phyloP scores from a whole-genome alignment of 2,888 invertebrate species.

The Steinernema carpocapsae region DNA sequence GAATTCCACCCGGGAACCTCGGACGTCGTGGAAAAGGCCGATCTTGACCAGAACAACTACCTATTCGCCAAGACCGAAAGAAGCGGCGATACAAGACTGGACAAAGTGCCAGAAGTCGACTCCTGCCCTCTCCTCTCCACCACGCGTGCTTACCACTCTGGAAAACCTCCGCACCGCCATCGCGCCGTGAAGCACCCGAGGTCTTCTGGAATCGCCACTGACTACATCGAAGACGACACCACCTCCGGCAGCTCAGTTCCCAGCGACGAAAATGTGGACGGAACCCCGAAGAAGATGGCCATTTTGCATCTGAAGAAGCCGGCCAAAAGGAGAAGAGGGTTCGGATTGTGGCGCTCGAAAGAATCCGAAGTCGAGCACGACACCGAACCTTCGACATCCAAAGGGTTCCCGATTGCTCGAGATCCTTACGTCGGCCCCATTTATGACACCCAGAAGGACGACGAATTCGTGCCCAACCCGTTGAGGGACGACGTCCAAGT shows the following conservation, averaged over 20 bases:
- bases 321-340: not conserved
- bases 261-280: too few species aligned
- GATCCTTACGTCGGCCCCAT: conserved; percentile 43
- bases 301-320: conserved; percentile 17
- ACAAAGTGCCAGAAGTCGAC: conserved; percentile 32
- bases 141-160: conserved; percentile 5
- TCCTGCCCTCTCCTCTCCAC: conserved; percentile 8
- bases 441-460: conserved; percentile 38
- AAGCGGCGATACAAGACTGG: conserved; percentile 14
- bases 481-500: conserved; percentile 42
- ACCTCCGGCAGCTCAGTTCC: not conserved
- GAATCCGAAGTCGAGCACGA: conserved; percentile 13
- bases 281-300: conserved; percentile 14
- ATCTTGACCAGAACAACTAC: conserved; percentile 25
- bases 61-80: conserved; percentile 9
- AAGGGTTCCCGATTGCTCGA: conserved; percentile 25
- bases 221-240: conserved; percentile 9
- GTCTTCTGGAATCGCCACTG: not conserved
- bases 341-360: conserved; percentile 10
- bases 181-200: not conserved
- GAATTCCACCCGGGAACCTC: conserved; percentile 1
- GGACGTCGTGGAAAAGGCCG: conserved; percentile 5
- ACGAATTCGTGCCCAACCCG: conserved; percentile 41
- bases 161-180: not conserved
- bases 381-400: conserved; percentile 20